Conservation (phyloP, 2,113 vertebrate genomes). For the Hystrix brachyura region DNA sequence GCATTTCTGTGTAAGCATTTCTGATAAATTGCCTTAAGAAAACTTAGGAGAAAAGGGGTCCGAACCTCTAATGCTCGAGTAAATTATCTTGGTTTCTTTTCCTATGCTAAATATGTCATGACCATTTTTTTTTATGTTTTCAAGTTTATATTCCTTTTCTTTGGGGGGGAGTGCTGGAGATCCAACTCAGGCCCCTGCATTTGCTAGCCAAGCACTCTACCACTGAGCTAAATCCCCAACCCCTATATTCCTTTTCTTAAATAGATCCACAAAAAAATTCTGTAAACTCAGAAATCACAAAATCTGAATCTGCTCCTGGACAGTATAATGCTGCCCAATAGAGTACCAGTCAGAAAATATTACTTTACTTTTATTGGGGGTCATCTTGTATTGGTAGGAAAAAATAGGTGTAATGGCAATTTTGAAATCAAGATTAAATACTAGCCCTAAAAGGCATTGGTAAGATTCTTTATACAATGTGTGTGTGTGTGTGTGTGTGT, state of each 20-base stretch:
- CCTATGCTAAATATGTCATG: background rate
- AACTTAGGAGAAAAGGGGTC: background rate
- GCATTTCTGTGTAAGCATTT: background rate
- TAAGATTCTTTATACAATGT: background rate
- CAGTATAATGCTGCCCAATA: background rate
- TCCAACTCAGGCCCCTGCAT: no score
- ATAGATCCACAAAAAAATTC: background rate
- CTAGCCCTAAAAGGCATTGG: background rate
- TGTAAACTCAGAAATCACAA: background rate
- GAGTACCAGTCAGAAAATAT: background rate
- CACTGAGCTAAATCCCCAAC: no score
- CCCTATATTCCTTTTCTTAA: constrained; percentile 39
- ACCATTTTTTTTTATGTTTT: constrained; percentile 2
- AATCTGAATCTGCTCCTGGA: background rate
- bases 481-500: background rate
- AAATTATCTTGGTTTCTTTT: background rate
- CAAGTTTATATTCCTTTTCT: constrained; percentile 17
- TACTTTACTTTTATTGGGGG: background rate
- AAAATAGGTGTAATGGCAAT: background rate
- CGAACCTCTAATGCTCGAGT: background rate
- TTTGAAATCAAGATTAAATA: constrained; percentile 46
- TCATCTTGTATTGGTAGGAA: background rate
- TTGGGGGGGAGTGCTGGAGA: background rate
- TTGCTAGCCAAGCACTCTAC: no score
- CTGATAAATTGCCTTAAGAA: background rate